Evolutionary conservation across 53 echinoderm and acorn worm genomes (phyloP).

Genomic region (Zoroaster sp.): DNA sequence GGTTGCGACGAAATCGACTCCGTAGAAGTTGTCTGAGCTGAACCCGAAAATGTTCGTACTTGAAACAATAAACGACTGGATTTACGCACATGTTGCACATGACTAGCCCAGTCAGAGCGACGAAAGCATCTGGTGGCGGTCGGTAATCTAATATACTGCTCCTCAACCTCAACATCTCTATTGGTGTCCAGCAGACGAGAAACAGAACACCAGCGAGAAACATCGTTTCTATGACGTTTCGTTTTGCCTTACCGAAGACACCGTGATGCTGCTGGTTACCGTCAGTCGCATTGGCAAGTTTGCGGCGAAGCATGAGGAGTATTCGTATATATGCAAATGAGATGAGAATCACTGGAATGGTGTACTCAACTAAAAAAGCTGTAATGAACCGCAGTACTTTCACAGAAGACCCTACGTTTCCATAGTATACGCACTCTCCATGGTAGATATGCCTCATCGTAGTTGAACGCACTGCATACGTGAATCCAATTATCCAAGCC

Average conservation of each 20-base stretch:
- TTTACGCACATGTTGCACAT: too few species aligned
- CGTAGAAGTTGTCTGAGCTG: background rate
- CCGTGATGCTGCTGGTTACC: background rate
- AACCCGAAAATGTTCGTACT: background rate
- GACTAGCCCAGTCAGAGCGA: background rate
- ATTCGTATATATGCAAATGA: background rate
- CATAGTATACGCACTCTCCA: background rate
- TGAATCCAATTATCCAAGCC: background rate
- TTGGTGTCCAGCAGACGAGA: background rate
- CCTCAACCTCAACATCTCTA: background rate
- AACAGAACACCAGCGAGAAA: background rate
- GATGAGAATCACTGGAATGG: background rate
- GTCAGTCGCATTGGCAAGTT: background rate
- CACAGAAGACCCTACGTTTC: too few species aligned
- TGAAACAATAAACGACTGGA: too few species aligned
- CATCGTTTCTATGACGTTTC: background rate
- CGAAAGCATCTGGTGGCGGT: accelerated
- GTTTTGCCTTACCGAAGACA: background rate
- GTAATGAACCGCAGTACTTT: background rate
- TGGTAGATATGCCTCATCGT: background rate
- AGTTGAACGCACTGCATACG: background rate
- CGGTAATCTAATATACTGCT: too few species aligned
- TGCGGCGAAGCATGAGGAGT: background rate
- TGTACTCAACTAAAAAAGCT: background rate
- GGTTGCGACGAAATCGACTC: background rate